These are phyloP conservation scores for Macrostomum lignano DNA, from an alignment of 1,140 invertebrate genomes.

Conservation along the genomic window DNA sequence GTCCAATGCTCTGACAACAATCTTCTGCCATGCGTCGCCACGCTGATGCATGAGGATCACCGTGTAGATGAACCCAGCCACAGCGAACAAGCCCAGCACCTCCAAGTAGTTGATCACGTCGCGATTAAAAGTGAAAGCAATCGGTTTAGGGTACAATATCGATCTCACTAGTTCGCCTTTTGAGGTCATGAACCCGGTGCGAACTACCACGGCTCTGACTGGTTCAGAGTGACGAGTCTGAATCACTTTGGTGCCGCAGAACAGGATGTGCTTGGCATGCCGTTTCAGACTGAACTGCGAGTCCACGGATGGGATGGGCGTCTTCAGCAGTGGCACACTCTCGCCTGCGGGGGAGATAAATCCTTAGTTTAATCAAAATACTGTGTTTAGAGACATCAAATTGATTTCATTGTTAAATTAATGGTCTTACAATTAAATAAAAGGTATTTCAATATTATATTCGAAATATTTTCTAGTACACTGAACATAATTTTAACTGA, in stretches of 20 bases:
- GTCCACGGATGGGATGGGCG: constrained; percentile 35
- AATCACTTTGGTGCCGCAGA: constrained; percentile 71
- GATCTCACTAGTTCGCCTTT: constrained; percentile 64
- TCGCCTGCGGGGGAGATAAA: too few species aligned
- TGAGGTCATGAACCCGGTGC: constrained; percentile 57
- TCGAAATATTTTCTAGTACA: too few species aligned
- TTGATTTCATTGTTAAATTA: too few species aligned
- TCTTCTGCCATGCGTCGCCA: too few species aligned
- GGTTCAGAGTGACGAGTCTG: constrained; percentile 54
- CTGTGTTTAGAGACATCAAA: too few species aligned
- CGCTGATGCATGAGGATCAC: constrained; percentile 48
- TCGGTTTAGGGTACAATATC: constrained; percentile 62
- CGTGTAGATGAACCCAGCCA: constrained; percentile 51
- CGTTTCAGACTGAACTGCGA: constrained; percentile 31
- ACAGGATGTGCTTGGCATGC: constrained; percentile 58
- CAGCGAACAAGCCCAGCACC: constrained; percentile 44
- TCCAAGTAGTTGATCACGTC: constrained; percentile 65
- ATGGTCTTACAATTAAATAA: too few species aligned
- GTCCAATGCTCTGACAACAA: constrained; percentile 51
- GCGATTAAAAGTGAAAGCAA: constrained; percentile 64
- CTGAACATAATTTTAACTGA: too few species aligned
- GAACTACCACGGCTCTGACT: constrained; percentile 44
- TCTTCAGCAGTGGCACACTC: constrained; percentile 67
- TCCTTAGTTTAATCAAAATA: too few species aligned
- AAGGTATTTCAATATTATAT: too few species aligned